Evolutionary conservation across 2,888 invertebrate species (phyloP).

Genomic region (Perizoma flavofasciatum): DNA sequence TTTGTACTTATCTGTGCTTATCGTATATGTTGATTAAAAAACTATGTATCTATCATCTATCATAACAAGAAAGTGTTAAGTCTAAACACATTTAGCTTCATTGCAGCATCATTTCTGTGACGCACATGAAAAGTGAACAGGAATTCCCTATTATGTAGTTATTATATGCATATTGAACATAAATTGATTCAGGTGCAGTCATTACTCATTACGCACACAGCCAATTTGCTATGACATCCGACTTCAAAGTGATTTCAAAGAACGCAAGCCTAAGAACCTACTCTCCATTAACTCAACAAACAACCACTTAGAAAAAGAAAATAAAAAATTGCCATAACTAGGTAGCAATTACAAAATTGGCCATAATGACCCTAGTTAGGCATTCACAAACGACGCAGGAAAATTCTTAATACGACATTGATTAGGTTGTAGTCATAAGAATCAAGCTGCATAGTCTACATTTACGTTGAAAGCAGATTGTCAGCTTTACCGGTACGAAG

Average conservation of each 20-base stretch:
- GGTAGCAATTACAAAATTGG: conserved; percentile 76
- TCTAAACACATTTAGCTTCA: too few species aligned
- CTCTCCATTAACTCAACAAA: conserved; percentile 34
- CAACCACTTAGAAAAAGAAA: conserved; percentile 51
- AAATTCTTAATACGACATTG: conserved; percentile 82
- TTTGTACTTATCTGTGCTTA: too few species aligned
- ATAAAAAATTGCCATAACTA: conserved; percentile 64
- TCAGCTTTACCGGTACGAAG: too few species aligned
- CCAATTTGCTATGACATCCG: conserved; percentile 17
- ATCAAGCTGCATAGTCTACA: conserved; percentile 48
- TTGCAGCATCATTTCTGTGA: too few species aligned
- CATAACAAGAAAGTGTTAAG: too few species aligned
- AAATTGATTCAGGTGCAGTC: conserved; percentile 12
- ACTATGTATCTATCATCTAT: too few species aligned
- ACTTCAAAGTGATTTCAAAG: conserved; percentile 19
- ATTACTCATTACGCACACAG: conserved; percentile 9
- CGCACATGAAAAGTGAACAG: background rate
- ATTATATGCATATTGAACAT: background rate
- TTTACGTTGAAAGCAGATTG: conserved; percentile 10
- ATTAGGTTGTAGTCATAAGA: conserved; percentile 72
- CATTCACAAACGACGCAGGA: conserved; percentile 79
- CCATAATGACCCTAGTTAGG: conserved; percentile 69
- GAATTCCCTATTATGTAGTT: background rate
- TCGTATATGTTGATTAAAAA: too few species aligned
- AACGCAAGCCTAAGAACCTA: conserved; percentile 23